These are phyloP conservation scores for Drosophila monieri DNA, from an alignment of 2,888 invertebrate genomes.

Conservation along the genomic window DNA sequence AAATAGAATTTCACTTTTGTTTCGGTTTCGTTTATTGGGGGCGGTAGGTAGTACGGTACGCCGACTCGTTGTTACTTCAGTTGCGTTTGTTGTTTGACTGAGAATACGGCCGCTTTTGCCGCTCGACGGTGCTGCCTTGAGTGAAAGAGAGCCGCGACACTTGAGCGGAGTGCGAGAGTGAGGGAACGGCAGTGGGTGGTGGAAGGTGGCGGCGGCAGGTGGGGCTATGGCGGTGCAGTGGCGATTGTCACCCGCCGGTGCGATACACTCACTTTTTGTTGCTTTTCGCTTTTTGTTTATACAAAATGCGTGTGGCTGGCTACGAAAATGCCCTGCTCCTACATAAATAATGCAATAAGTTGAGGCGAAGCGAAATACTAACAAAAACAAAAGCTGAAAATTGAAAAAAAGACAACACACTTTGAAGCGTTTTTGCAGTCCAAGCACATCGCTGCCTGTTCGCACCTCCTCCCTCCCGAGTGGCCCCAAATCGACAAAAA, in stretches of 20 bases:
- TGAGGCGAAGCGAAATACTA: conserved; percentile 17
- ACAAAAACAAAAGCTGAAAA: conserved; percentile 52
- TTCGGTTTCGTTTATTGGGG: conserved; percentile 20
- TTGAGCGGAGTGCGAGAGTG: conserved; percentile 25
- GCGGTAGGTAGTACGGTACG: conserved; percentile 38
- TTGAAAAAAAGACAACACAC: conserved; percentile 52
- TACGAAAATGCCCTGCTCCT: conserved; percentile 11
- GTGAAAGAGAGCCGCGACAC: conserved; percentile 20
- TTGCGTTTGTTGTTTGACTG: conserved; percentile 76
- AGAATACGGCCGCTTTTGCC: conserved; percentile 64
- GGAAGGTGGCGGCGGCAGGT: conserved; percentile 27
- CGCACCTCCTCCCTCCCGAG: conserved; percentile 44
- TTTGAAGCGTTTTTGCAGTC: conserved; percentile 74
- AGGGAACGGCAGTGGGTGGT: conserved; percentile 21
- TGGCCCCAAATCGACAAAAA: conserved; percentile 9
- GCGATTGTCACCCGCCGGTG: conserved; percentile 68
- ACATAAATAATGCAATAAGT: conserved; percentile 73
- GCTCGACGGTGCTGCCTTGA: conserved; percentile 32
- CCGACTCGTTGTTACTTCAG: conserved; percentile 70
- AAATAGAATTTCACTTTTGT: conserved; percentile 38
- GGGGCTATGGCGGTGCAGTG: conserved; percentile 60
- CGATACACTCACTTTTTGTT: conserved; percentile 28
- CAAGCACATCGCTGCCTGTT: conserved; percentile 52
- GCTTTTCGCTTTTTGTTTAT: conserved; percentile 61
- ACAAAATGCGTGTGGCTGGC: conserved; percentile 41